These are phyloP conservation scores for Glyptemys insculpta DNA, from an alignment of 2,797 vertebrate species.

Conservation along the genomic window DNA sequence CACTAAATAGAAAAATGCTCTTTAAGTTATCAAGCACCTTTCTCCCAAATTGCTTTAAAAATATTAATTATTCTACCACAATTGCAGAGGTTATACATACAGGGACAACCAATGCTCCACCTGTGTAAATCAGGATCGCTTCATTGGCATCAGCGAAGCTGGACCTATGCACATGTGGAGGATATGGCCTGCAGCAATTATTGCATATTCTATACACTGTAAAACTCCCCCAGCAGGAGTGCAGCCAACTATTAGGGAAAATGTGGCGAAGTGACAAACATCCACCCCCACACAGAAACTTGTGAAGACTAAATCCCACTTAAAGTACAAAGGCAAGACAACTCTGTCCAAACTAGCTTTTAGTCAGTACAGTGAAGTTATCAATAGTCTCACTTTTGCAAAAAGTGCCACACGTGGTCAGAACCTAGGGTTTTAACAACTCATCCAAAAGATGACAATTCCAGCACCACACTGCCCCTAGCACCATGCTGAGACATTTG, in stretches of 20 bases:
- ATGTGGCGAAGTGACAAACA: rapidly evolving
- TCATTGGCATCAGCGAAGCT: background rate
- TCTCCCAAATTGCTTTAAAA: background rate
- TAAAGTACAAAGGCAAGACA: background rate
- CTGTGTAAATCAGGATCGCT: rapidly evolving
- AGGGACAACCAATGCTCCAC: background rate
- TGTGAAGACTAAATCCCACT: background rate
- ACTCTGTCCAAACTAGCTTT: background rate
- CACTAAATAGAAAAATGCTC: background rate
- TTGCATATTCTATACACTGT: background rate
- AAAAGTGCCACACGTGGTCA: rapidly evolving
- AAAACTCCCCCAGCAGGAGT: background rate
- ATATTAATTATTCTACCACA: background rate
- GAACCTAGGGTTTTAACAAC: background rate
- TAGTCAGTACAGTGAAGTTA: background rate
- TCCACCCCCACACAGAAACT: background rate
- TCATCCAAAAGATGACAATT: rapidly evolving
- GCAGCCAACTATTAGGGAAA: rapidly evolving
- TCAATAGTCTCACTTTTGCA: background rate
- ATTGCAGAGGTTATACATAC: background rate
- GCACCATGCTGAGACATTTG: rapidly evolving
- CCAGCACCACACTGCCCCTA: background rate
- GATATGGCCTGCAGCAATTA: rapidly evolving
- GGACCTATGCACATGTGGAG: background rate
- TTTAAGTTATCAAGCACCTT: background rate